Evolutionary conservation across 2,888 invertebrate genomes (phyloP), one percentile per base, ranked within the genome.

Genomic region (Myathropa florea): DNA sequence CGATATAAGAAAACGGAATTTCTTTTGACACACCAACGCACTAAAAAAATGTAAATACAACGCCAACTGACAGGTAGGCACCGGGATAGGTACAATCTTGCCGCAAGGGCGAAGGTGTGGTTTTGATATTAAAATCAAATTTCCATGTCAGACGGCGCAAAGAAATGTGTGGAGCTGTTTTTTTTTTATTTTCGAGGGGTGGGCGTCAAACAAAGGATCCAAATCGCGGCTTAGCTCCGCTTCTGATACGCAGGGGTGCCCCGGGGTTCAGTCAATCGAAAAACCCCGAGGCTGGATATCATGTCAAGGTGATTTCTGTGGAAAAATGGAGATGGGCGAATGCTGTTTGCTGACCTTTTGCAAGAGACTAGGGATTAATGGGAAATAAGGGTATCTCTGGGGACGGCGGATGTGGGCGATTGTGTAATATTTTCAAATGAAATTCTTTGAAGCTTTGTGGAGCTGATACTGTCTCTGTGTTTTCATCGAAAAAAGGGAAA

Each of bases 1-100:
- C 39, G 75, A 84, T 71, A 80, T 7, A 76, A 21, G 46, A 65
- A 59, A 70, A 24, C 33, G 12, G 36, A 53, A 83, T 75, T 71
- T 61, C 80, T 67, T 76, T 71, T 70, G 67, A 59, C 18, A 71
- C 18, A 64, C 78, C 83, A 28, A 24, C 77, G 57, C 26, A 14
- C 18, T 7, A 57, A 55, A 3, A 4, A n/a, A 46, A n/a, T 18
- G 7, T 7, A n/a, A 46, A 18, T 3, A 30, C 18, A 67, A 28
- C 9, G 46, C 4, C 26, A 71, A 57, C 61, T 12, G 60, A 67
- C 60, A 53, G 61, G 30, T 53, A 4, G 61, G 18, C 18, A 21
- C n/a, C 9, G 21, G 18, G 21, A 26, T 21, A 7, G 53, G 18
- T 18, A 18, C 7, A 21, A 18, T 46, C 46, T 18, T 4, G 24